Percentiles rank a stretch among this genome's conserved stretches.
Evolutionary conservation across 2,113 vertebrate genomes (phyloP).

Genomic region (Nematolebias whitei): DNA sequence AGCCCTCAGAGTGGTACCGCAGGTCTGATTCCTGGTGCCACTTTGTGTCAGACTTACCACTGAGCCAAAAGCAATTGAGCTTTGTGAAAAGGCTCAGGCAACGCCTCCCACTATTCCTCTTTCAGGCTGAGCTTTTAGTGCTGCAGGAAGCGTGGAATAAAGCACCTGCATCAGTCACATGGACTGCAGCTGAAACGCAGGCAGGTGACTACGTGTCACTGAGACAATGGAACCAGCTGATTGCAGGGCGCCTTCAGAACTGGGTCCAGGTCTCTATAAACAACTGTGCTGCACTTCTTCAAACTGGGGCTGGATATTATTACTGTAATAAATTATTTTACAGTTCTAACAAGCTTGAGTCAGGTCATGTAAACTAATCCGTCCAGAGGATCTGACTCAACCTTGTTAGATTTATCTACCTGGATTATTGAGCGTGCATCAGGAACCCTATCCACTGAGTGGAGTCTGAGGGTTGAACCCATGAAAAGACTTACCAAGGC

Average conservation of each 20-base stretch:
- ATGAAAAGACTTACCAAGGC: too few relatives aligned
- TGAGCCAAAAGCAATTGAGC: slow-evolving; percentile 60
- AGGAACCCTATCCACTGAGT: too few relatives aligned
- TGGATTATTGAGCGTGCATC: too few relatives aligned
- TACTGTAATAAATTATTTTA: neutral
- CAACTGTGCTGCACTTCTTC: neutral
- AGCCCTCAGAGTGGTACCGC: slow-evolving; percentile 41
- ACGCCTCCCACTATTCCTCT: slow-evolving; percentile 60
- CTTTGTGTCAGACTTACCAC: slow-evolving; percentile 71
- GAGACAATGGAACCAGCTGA: slow-evolving; percentile 36
- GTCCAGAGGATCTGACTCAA: too few relatives aligned
- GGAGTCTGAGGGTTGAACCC: too few relatives aligned
- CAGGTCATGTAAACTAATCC: too few relatives aligned
- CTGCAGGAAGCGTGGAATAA: slow-evolving; percentile 50
- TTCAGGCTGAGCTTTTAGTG: slow-evolving; percentile 64
- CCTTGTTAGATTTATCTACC: too few relatives aligned
- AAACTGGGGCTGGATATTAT: neutral
- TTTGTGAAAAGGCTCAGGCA: slow-evolving; percentile 56
- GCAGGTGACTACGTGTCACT: slow-evolving; percentile 43
- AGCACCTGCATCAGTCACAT: slow-evolving; percentile 50
- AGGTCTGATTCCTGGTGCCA: slow-evolving; percentile 64
- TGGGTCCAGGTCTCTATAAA: neutral
- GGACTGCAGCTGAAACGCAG: slow-evolving; percentile 41
- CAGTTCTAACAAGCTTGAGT: too few relatives aligned
- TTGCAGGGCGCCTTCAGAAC: slow-evolving; percentile 26